Evolutionary conservation across 2,113 vertebrate species (phyloP), one percentile per base, ranked within the genome.

Genomic region (Budorcas taxicolor): DNA sequence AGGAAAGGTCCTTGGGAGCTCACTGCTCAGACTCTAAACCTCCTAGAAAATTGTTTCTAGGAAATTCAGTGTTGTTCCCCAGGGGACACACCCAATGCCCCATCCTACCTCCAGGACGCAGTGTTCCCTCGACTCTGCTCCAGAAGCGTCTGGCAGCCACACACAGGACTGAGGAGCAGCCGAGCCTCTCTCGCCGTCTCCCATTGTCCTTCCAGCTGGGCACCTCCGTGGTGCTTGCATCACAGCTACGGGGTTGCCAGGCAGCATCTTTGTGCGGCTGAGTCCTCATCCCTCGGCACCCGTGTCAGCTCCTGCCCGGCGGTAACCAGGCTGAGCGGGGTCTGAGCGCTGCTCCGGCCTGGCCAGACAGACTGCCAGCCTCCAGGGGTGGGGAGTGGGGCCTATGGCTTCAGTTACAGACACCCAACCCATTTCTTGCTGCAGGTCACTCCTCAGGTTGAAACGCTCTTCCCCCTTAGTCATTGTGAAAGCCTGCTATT

Each of bases 281-380:
- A 96, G 98, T 96, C 92, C 97, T 93, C 57, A 6, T 92, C 96
- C n/a, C 74, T 93, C 19, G 10, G 58, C 13, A 21, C 15, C 25
- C 0, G 19, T 45, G 94, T 62, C 92, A 78, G 52, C 78, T 4
- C 90, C 97, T 97, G 97, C 90, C 97, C 71, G 6, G 36, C 21
- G 3, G 67, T 40, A 25, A 15, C 10, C 14, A 2, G 23, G 12
- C 62, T 60, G 43, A 57, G 47, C 0, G 0, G 25, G 7, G 21
- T 50, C 78, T 2, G 15, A 67, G 74, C 2, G 2, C 15, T 52
- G 17, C 55, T 10, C 11, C 6, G 0, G 12, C 57, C 23, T 80
- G n/a, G 80, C 27, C 3, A 80, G 83, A 64, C 74, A 29, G 21
- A 14, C 52, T 6, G 17, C 50, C 64, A 7, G 36, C 47, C 19